Percentiles rank a stretch among this genome's conserved stretches.
These are phyloP conservation scores for Rhinolophus sinicus DNA, from an alignment of 2,113 vertebrate species.

Conservation along the genomic window DNA sequence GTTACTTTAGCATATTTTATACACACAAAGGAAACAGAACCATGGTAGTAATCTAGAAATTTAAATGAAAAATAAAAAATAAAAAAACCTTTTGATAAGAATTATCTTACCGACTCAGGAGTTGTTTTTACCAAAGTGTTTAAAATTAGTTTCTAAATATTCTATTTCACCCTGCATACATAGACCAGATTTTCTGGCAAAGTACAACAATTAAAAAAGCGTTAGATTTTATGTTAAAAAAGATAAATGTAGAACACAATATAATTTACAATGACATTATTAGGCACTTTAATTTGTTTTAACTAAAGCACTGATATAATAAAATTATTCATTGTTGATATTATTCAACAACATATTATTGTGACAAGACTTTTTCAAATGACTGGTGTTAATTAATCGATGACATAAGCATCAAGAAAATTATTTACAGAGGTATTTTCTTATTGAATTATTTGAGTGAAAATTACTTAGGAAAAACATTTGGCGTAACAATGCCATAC, in stretches of 20 bases:
- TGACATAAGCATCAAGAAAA: constrained; percentile 15
- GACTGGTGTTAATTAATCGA: background rate
- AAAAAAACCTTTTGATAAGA: background rate
- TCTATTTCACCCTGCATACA: background rate
- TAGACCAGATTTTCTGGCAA: background rate
- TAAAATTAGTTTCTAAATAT: background rate
- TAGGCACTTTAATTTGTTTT: background rate
- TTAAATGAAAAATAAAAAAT: background rate
- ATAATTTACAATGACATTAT: background rate
- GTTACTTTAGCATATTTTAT: background rate
- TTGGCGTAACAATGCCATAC: background rate
- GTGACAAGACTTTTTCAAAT: background rate
- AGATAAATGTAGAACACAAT: background rate
- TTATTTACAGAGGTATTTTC: constrained; percentile 49
- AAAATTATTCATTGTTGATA: background rate
- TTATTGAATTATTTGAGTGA: constrained; percentile 56
- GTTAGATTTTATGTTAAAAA: background rate
- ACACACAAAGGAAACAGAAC: background rate
- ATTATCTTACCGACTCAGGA: background rate
- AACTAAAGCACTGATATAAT: background rate
- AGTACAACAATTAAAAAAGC: background rate
- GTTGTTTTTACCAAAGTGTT: background rate
- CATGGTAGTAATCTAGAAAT: background rate
- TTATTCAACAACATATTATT: background rate
- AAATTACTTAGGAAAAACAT: constrained; percentile 15